Evolutionary conservation across 2,797 vertebrate species (phyloP), one percentile per base, ranked within the genome.

Genomic region (Leptodactylus fallax): DNA sequence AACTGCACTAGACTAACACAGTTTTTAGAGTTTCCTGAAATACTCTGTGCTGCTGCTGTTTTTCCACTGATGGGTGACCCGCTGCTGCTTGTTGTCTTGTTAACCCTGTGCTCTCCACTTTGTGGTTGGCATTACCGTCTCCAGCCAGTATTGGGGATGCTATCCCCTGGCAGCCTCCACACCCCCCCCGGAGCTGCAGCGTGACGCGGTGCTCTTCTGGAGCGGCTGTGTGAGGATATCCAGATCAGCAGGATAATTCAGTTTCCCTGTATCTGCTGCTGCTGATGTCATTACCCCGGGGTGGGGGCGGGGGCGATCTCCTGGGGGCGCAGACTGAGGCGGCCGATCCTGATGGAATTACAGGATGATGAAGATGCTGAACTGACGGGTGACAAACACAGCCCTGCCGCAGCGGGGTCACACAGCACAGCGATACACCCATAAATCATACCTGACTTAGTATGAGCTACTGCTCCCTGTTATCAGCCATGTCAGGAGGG

Each of bases 331-430:
- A 84, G 11, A 13, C 45, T 6, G 47, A 25, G 25, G 56, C 55
- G 83, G 67, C 25, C 27, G 47, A 36, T 79, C 88, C 76, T 84
- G 83, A 85, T 85, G 49, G 67, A 49, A 90, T 87, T 87, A 90
- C 16, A 25, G 53, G 17, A 45, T 47, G 47, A 79, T 63, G 49
- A 65, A 85, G 60, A 79, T 47, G 61, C 77, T 1, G 45, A 23
- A 7, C 14, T n/a, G 27, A 36, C 49, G 3, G 69, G 69, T 19
- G 51, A 71, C 23, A 45, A 13, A 45, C 27, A 23, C n/a, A 10
- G 14, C 13, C 7, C 65, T 27, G 65, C 25, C 21, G 5, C 27
- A 2, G 13, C 6, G 7, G 63, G 10, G n/a, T 3, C 21, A 25
- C 61, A 25, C 63, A 27, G 65, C 25, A 16, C 25, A 4, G 25